Base-by-base conservation (phyloP, 2,113 vertebrate genomes). In the Numenius arquata region DNA sequence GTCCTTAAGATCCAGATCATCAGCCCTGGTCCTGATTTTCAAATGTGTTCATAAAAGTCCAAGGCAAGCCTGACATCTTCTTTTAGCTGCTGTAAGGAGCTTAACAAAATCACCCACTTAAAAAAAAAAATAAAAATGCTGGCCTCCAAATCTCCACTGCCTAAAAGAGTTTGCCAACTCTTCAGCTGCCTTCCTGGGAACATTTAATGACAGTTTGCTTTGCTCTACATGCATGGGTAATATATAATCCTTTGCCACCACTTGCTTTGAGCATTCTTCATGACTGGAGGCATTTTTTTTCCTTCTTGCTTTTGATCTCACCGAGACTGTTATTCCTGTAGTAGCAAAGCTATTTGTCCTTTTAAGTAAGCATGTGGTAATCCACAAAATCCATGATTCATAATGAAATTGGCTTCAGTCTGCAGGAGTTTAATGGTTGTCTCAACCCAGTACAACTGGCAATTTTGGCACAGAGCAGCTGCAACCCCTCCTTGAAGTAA, bases 341-440 rank as follows among this genome's bases (percentile, higher is more conserved):
- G 97, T 90, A 96, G 95, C 90, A 93, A 96, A 93, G 77, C 91
- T 93, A 91, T 93, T 96, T 97, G 90, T 94, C 88, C 92, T 97
- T 96, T 96, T 81, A 97, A 95, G 93, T 53, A 87, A 97, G 89
- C 91, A 89, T 95, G 96, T 95, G 92, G 93, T 96, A 96, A 96
- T 97, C 92, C 97, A 96, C 90, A 95, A 94, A 96, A 93, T 94
- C 87, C 82, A 88, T 97, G 94, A 97, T 97, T 97, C 95, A 97
- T 96, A 52, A 95, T 81, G 86, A 94, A 97, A 96, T 96, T 97
- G 96, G 96, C 94, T 96, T 97, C 88, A 93, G 93, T 93, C 89
- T 88, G 62, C 85, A 91, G 86, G 66, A 95, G 75, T 90, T 96
- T 93, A 92, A 90, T 96, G 85, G 81, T 74, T 96, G 96, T 84